Evolutionary conservation across 2,888 invertebrate genomes (phyloP), one percentile per base, ranked within the genome.

Genomic region (Drosophila nigritarsus): DNA sequence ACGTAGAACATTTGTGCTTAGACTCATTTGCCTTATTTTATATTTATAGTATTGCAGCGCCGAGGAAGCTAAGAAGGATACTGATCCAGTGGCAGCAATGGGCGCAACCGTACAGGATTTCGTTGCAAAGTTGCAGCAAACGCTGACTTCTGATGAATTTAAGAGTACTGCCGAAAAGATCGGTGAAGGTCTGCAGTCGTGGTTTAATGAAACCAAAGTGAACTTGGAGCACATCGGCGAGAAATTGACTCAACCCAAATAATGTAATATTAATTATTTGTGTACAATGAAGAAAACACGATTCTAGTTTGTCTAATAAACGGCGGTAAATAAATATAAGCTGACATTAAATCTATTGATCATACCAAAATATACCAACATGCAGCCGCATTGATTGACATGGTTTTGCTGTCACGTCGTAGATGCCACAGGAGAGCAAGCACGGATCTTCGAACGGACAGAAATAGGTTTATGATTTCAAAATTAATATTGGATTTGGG

Each of bases 61-160:
- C 45, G 45, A 45, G 8, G 45, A 45, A 15, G 8, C 24, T 13
- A 45, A 45, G 7, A 20, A 45, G 45, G 13, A n/a, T n/a, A n/a
- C n/a, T n/a, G n/a, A 45, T 15, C 45, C 45, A 15, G 2, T 20
- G 20, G 45, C 3, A 13, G 0, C 1, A 6, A 1, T 45, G 1
- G 0, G 0, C 20, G 20, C 1, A 20, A 2, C 1, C 13, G 7
- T 45, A 1, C 2, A 45, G 45, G 3, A 20, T 0, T 45, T 45
- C 13, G 0, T 20, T 13, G 0, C 7, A 0, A 45, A 45, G 13
- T 0, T 20, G 20, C 2, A 1, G 1, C 0, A 9, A 1, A 15
- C 20, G 13, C 8, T 45, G 7, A 0, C 3, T 8, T 45, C 45
- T 45, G 45, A 45, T 8, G 45, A 45, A 2, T 20, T 45, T 24